Evolutionary conservation across 2,888 invertebrate species (phyloP), one percentile per base, ranked within the genome.

Genomic region (Heliconius ethilla): DNA sequence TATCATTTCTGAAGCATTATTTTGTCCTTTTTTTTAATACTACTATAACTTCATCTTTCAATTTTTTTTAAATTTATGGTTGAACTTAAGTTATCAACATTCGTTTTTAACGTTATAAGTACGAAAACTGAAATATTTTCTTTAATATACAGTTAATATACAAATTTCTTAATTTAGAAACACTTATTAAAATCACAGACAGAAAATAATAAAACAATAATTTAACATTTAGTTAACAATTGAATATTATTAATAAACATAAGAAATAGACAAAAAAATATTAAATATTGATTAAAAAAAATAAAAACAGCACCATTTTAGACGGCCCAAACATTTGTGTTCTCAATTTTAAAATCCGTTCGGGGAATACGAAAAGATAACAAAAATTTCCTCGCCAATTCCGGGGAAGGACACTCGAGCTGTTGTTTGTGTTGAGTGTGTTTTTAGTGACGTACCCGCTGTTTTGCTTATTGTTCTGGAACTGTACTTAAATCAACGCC

Each of bases 311-410:
- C 84, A 82, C 33, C 89, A 89, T 92, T 88, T 92, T 92, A 92
- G 87, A 84, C 86, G 82, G 83, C 82, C 85, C 55, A 55, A 82
- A 86, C 87, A 90, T 90, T 91, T 88, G 91, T 87, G 92, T 93
- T 92, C 93, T 94, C 93, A 92, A 93, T 94, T 93, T 67, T 90
- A 92, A 93, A 94, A 93, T 93, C 91, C 91, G 90, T 94, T 94
- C 93, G 91, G 90, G 90, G 93, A 93, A 94, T 89, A 92, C 93
- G 92, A 93, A 93, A 93, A 93, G 93, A 94, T 93, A 94, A 94
- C 94, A 94, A 93, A 93, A 94, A 93, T 93, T 93, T 93, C 93
- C 93, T 92, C 91, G 90, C 91, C 91, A 89, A 90, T 92, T 94
- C 93, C 88, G 90, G 89, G 88, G 92, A 93, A 92, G 91, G 92